Conservation (phyloP, 1,140 invertebrate genomes). For the Odontomachus brunneus region DNA sequence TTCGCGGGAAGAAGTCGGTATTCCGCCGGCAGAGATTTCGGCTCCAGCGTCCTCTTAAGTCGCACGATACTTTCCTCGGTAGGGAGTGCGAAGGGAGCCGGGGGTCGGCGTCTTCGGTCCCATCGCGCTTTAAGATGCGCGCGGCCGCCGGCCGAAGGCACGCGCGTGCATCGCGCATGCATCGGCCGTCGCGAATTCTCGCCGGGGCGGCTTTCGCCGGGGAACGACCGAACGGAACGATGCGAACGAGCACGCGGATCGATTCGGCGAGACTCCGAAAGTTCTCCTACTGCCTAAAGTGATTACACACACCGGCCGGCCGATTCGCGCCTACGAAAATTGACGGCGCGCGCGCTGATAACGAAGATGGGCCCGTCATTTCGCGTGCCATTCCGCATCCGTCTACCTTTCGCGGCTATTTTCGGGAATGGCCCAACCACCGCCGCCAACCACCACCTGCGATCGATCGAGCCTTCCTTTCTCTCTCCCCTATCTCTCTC, state of each 20-base stretch:
- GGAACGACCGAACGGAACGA: conserved; percentile 67
- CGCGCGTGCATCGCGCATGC: conserved; percentile 44
- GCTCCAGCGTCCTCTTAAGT: too few relatives aligned
- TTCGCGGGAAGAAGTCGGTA: too few relatives aligned
- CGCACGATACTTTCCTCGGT: too few relatives aligned
- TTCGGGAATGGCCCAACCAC: conserved; percentile 40
- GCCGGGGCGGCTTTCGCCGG: conserved; percentile 53
- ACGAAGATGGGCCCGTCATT: conserved; percentile 72
- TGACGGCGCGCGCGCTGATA: conserved; percentile 71
- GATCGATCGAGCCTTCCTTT: conserved; percentile 26
- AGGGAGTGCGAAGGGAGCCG: too few relatives aligned
- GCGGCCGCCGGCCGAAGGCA: too few relatives aligned
- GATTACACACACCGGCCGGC: conserved; percentile 74
- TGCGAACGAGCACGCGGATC: conserved; percentile 75
- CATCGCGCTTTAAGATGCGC: conserved; percentile 57
- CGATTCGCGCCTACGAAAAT: conserved; percentile 74
- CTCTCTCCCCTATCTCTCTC: not conserved
- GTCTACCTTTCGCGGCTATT: conserved; percentile 61
- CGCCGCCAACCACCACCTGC: conserved; percentile 11
- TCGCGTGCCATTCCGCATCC: conserved; percentile 66
- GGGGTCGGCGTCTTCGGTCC: conserved; percentile 9
- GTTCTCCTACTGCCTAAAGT: conserved; percentile 76
- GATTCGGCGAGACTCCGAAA: conserved; percentile 83
- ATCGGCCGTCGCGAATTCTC: conserved; percentile 48
- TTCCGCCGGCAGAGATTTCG: too few relatives aligned